These are phyloP conservation scores for Andrena cerasifolii DNA, from an alignment of 1,140 invertebrate species.

Conservation along the genomic window DNA sequence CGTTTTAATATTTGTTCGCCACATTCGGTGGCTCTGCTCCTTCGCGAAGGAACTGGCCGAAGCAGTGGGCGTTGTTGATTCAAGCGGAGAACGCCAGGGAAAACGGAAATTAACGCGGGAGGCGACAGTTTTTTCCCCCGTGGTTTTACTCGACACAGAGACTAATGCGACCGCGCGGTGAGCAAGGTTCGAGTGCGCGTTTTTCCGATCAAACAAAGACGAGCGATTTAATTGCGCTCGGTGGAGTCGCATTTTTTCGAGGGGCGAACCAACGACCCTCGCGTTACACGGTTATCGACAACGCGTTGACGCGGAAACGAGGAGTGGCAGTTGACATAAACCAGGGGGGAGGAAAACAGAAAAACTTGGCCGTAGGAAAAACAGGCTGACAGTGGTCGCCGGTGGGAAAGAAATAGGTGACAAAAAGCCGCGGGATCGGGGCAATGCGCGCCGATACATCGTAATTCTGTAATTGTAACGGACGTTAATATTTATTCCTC, in stretches of 20 bases:
- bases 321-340: neutral
- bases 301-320: neutral
- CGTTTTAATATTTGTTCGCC: neutral
- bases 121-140: neutral
- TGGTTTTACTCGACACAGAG: neutral
- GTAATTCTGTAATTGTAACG: neutral
- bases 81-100: no score
- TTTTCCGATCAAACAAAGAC: conserved; percentile 11
- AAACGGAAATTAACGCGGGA: neutral
- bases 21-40: neutral
- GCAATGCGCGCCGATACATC: neutral
- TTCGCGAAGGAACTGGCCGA: neutral
- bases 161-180: neutral
- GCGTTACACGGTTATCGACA: conserved; percentile 9
- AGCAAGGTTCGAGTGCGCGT: neutral
- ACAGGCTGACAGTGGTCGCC: neutral
- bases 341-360: no score
- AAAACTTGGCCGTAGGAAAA: neutral
- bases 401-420: neutral
- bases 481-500: neutral
- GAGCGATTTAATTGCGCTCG: conserved; percentile 17
- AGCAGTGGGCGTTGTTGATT: no score
- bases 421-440: neutral
- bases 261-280: neutral
- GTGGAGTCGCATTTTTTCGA: neutral